Evolutionary conservation across 2,113 vertebrate species (phyloP), one percentile per base, ranked within the genome.

Genomic region (Leptodactylus fuscus): DNA sequence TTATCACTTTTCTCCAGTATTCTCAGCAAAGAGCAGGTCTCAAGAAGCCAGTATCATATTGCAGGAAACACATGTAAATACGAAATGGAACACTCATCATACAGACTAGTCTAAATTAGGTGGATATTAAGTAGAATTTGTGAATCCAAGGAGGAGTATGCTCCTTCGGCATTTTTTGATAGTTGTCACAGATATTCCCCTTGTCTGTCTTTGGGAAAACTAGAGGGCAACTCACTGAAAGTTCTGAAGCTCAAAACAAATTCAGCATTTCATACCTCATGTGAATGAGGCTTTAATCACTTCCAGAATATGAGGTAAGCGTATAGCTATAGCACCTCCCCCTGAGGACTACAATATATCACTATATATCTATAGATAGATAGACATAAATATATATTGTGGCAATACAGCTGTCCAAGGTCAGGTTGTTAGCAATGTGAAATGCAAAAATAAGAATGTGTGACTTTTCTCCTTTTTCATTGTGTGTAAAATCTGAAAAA

Each of bases 231-330:
- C 22, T 12, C 8, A n/a, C 51, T 82, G 67, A 82, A 65, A 82
- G 81, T 36, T 71, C 32, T 82, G 46, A 71, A 69, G 22, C 46
- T 53, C 4, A 55, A 48, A 46, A 71, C 44, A 82, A 71, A 69
- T 81, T 81, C 41, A 69, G 60, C 80, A 82, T 82, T 70, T 53
- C 65, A 55, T 82, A 48, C 32, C 48, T 41, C 55, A 8, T 55
- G 34, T 41, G n/a, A 41, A 32, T 55, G 46, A 48, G 12, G 9
- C 46, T 15, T 41, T 48, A 48, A 44, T 44, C 4, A 9, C 9
- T 48, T 12, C 12, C 8, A 48, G 46, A 48, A 48, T 15, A 48
- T 13, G 13, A 10, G 13, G 9, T 15, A 13, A 48, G 46, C 46
- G 13, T 48, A 48, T 48, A 9, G 41, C 41, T 41, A 9, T 41